Base-by-base conservation (phyloP, 1,140 invertebrate species). In the Cepaea nemoralis region DNA sequence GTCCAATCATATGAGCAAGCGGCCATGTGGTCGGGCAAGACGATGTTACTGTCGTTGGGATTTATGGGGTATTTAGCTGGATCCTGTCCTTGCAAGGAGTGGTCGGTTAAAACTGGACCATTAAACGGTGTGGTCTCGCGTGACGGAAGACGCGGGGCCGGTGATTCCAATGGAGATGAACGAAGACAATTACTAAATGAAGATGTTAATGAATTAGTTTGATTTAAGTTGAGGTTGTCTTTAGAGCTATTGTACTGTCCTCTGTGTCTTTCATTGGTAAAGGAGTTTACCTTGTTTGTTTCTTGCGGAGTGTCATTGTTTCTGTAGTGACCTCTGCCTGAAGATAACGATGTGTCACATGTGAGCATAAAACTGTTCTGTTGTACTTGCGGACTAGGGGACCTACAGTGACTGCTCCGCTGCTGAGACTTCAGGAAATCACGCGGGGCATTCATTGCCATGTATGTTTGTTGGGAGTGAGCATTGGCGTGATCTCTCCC, bases 1-100 rank as follows among this genome's bases (percentile, higher is more conserved):
- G 40, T 77, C 84, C 84, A 85, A 73, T 83, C 82, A 33, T 59
- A 8, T 59, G 79, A 1, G 5, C 42, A 27, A n/a, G 1, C 27
- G 8, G 73, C 16, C 35, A 73, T n/a, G 39, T 39, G 77, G 31
- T 55, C 77, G 8, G 40, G 35, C 19, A 83, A 42, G 0, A 45
- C 19, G 10, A n/a, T 35, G 27, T 67, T 59, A 50, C 73, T 75
- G 50, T 55, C 1, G 22, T 2, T 37, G 59, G 50, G 48, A 33
- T 59, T 39, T 35, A 27, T 63, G 33, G 50, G 55, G 31, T 6
- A 77, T n/a, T 77, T 77, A 6, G 22, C 66, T 31, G 12, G 14
- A 31, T 77, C 75, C 8, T 37, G 35, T 12, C 55, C 75, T 2
- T 24, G 27, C 12, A 77, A 63, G 16, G 75, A 63, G 8, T 22